Evolutionary conservation across 2,888 invertebrate species (phyloP), one percentile per base, ranked within the genome.

Genomic region (Ochlodes sylvanus): DNA sequence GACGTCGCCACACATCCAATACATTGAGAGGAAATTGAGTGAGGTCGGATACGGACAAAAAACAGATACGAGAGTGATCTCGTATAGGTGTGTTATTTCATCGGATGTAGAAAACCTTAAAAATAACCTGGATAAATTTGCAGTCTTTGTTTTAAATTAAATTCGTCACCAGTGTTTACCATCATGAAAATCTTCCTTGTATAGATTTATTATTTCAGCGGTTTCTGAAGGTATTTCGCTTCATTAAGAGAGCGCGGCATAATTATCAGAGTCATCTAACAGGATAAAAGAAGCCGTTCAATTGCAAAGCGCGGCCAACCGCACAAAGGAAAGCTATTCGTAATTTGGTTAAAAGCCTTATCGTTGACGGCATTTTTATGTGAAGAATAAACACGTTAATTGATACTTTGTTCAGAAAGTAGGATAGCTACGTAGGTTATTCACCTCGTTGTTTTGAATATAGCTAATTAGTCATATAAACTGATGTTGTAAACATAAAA

Each of bases 291-390:
- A 60, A 44, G 42, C n/a, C 58, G 19, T 21, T 38, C 57, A 58
- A n/a, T 44, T 60, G 44, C 60, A 44, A 42, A 60, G 7, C 44
- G 44, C 32, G 15, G 32, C 44, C 21, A n/a, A 32, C 42, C 7
- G 60, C 27, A 60, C 60, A 60, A 60, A 60, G 60, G 15, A 42
- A 60, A 60, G 44, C 60, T 32, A 42, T 60, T 60, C 44, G 42
- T 60, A 27, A 60, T 60, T 60, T 19, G 27, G 15, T 60, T 44
- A 44, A 60, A 60, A 60, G 44, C n/a, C 15, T 44, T 44, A 42
- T 57, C 17, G 50, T 17, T 50, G 17, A 50, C 10, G 19, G 9
- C 17, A 9, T 50, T 50, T 50, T 50, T 50, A 10, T 19, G 10
- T 50, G 2, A 50, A 19, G 17, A 9, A 50, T 50, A 12, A 47